phyloP scores from a whole-genome alignment of 2,113 vertebrate species.

The Aix galericulata region DNA sequence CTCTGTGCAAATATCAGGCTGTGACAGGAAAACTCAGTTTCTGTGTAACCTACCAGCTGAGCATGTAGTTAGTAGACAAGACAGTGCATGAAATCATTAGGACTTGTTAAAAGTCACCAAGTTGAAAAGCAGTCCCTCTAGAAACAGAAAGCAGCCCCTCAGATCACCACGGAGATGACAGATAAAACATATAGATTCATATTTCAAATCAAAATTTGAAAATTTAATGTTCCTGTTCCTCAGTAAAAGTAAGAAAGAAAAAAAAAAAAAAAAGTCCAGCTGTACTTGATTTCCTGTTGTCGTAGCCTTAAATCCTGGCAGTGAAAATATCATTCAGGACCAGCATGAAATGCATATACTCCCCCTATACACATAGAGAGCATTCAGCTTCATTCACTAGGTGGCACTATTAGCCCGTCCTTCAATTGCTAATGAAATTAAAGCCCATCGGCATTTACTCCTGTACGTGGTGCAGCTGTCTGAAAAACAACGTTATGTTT shows the following conservation, averaged over 20 bases:
- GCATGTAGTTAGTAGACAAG: background rate
- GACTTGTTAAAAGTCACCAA: background rate
- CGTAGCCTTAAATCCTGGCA: background rate
- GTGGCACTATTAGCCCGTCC: constrained; percentile 57
- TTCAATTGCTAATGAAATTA: background rate
- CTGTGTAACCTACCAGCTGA: background rate
- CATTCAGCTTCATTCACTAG: constrained; percentile 41
- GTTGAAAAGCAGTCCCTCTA: background rate
- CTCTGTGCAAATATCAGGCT: background rate
- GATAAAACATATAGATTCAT: background rate
- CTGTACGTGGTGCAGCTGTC: accelerated
- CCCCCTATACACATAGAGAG: background rate
- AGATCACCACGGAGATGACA: background rate
- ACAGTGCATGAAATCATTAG: background rate
- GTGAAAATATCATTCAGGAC: background rate
- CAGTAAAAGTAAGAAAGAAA: background rate
- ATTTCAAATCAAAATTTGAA: background rate
- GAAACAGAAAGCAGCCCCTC: background rate
- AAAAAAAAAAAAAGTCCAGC: background rate
- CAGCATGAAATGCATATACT: background rate
- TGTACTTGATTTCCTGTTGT: constrained; percentile 1
- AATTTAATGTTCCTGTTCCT: background rate
- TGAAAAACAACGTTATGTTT: background rate
- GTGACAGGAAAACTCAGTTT: background rate
- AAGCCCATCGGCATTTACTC: background rate